Evolutionary conservation across 2,888 invertebrate genomes (phyloP).

Genomic region (Heliconius charithonia): DNA sequence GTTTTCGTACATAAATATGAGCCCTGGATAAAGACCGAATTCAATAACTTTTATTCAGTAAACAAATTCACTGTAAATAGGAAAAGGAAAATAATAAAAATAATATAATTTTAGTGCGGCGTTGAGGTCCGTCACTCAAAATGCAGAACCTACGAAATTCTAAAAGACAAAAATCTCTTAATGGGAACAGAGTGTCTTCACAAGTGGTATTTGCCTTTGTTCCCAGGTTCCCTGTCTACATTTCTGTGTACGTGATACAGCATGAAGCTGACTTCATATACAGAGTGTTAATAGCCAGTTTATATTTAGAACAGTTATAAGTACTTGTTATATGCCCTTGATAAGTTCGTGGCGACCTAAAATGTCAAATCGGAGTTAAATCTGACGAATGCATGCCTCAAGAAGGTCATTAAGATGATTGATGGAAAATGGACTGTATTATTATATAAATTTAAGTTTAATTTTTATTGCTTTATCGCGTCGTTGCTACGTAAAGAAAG

Average conservation of each 20-base stretch:
- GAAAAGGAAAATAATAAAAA: too few species aligned
- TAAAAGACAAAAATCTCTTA: neutral
- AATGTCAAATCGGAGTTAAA: constrained; percentile 35
- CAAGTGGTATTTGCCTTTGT: neutral
- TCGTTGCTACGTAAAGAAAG: neutral
- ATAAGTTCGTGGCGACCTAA: constrained; percentile 28
- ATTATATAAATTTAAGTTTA: neutral
- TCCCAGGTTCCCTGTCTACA: neutral
- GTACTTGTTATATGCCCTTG: constrained; percentile 18
- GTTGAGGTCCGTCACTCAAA: neutral
- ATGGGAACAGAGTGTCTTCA: neutral
- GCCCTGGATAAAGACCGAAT: too few species aligned
- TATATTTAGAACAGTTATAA: neutral
- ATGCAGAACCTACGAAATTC: neutral
- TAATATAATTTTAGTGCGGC: neutral
- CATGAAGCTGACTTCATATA: neutral
- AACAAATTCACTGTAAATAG: too few species aligned
- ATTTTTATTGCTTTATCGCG: neutral
- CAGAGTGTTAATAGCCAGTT: neutral
- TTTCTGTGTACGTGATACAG: neutral
- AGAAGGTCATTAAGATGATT: constrained; percentile 10
- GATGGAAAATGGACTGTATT: constrained; percentile 2
- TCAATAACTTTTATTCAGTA: too few species aligned
- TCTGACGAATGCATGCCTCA: constrained; percentile 25
- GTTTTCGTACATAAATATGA: too few species aligned